A percentile compares a stretch with the other conserved stretches of the same genome.
Conservation (phyloP, 2,113 vertebrate species). For the Pteropus alecto region DNA sequence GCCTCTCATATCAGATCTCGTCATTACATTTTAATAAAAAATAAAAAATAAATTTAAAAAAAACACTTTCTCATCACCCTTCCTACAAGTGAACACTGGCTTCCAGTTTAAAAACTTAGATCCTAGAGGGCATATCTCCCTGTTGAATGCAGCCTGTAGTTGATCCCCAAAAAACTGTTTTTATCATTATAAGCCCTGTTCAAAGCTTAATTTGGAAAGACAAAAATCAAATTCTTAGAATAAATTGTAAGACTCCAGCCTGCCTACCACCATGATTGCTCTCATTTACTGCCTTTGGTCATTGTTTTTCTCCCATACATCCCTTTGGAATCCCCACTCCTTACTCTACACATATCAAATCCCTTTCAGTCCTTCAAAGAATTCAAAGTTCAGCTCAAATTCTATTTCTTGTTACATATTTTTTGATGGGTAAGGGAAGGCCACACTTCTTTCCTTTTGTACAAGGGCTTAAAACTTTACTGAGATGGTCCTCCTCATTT, state of each 20-base stretch:
- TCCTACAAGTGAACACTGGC: background rate
- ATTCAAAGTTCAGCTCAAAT: constrained; percentile 17
- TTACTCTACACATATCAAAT: background rate
- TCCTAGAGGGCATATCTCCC: background rate
- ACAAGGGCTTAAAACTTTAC: background rate
- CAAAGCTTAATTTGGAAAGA: background rate
- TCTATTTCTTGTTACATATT: background rate
- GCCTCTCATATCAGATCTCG: background rate
- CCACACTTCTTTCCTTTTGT: background rate
- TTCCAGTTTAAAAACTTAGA: background rate
- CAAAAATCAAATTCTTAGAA: background rate
- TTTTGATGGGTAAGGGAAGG: background rate
- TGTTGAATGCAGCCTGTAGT: background rate
- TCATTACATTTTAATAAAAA: background rate
- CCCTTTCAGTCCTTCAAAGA: background rate
- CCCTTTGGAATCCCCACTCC: background rate
- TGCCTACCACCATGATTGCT: background rate
- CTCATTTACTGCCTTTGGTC: background rate
- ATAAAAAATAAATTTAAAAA: background rate
- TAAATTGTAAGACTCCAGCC: background rate
- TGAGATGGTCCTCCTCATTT: background rate
- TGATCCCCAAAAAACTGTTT: background rate
- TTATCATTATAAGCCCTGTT: background rate
- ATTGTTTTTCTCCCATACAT: background rate
- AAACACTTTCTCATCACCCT: background rate